Percentiles rank a stretch among this genome's conserved stretches.
Evolutionary conservation across 2,888 invertebrate genomes (phyloP).

Genomic region (Alcis repandata): DNA sequence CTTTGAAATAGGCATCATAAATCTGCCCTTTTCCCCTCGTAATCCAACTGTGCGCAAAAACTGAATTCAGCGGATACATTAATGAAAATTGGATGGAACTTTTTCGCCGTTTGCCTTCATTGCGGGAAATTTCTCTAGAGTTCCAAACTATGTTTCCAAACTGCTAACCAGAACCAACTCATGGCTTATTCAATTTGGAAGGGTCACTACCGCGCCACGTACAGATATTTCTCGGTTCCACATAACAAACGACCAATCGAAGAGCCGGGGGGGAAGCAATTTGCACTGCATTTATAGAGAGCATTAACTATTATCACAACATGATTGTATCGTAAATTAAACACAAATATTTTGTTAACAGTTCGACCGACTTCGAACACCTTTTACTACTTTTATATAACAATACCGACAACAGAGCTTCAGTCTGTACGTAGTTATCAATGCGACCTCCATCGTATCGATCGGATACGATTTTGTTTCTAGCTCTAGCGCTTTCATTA

Average conservation of each 20-base stretch:
- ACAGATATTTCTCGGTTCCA: slow-evolving; percentile 6
- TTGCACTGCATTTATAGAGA: slow-evolving; percentile 8
- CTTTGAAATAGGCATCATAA: slow-evolving; percentile 43
- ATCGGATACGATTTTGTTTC: slow-evolving; percentile 31
- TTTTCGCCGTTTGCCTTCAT: slow-evolving; percentile 38
- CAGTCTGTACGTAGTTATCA: slow-evolving; percentile 25
- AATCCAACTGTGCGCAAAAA: slow-evolving; percentile 34
- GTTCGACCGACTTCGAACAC: slow-evolving; percentile 1
- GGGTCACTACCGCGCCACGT: slow-evolving; percentile 10
- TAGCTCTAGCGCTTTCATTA: slow-evolving; percentile 34
- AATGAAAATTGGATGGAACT: slow-evolving; percentile 48
- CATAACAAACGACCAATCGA: slow-evolving; percentile 24
- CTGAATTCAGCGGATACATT: slow-evolving; percentile 45
- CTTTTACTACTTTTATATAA: slow-evolving; percentile 26
- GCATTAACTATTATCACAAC: neutral
- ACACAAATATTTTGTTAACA: slow-evolving; percentile 31
- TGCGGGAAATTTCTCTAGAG: slow-evolving; percentile 41
- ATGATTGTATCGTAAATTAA: slow-evolving; percentile 19
- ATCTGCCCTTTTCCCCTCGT: slow-evolving; percentile 40
- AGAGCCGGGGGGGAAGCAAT: slow-evolving; percentile 3
- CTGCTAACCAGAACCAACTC: slow-evolving; percentile 52
- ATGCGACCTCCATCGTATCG: slow-evolving; percentile 34
- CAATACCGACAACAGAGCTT: neutral
- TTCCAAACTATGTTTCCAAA: slow-evolving; percentile 49
- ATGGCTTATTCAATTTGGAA: slow-evolving; percentile 49